Evolutionary conservation across 1,140 invertebrate genomes (phyloP), one percentile per base, ranked within the genome.

Genomic region (Nilaparvata lugens): DNA sequence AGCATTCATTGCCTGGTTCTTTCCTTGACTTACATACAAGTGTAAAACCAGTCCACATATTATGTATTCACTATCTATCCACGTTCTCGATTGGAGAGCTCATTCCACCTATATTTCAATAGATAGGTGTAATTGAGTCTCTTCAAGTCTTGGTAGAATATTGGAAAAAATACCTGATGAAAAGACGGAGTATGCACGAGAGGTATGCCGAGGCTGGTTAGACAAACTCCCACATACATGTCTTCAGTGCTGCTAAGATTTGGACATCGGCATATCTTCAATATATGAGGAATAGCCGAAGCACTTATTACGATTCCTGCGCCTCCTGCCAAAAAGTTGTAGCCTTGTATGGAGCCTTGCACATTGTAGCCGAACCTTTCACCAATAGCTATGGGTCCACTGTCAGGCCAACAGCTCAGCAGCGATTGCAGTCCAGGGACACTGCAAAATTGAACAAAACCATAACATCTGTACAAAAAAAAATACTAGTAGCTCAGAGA

Each of bases 101-200:
- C n/a, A n/a, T n/a, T n/a, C n/a, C n/a, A n/a, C n/a, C n/a, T n/a
- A n/a, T n/a, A n/a, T n/a, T n/a, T n/a, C n/a, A n/a, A n/a, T n/a
- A n/a, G n/a, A n/a, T n/a, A n/a, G n/a, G n/a, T n/a, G n/a, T n/a
- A n/a, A n/a, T n/a, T n/a, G n/a, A n/a, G n/a, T n/a, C n/a, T n/a
- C n/a, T n/a, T n/a, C n/a, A n/a, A n/a, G n/a, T n/a, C n/a, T n/a
- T n/a, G n/a, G n/a, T n/a, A n/a, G n/a, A n/a, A n/a, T n/a, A n/a
- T n/a, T n/a, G n/a, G n/a, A n/a, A n/a, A n/a, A n/a, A n/a, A n/a
- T 52, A 90, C 88, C 80, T 93, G 91, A 76, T 94, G 91, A 72
- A 93, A 88, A 2, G 84, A 75, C 42, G 83, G 78, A 38, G 82
- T 85, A 73, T 93, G 90, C 4, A 81, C 81, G 7, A 87, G 68